Evolutionary conservation across 2,888 invertebrate species (phyloP).

Genomic region (Troides helena): DNA sequence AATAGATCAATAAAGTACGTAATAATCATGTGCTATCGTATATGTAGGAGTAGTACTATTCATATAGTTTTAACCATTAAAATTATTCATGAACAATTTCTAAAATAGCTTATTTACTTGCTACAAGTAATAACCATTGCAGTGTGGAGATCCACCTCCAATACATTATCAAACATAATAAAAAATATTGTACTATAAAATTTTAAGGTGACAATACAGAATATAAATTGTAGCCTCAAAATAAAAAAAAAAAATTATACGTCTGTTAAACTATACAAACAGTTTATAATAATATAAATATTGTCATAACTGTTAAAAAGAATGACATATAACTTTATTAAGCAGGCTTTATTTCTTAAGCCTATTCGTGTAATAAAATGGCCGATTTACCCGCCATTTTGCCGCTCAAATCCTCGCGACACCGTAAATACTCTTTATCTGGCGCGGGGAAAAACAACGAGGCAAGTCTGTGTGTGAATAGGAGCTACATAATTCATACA

Average conservation of each 20-base stretch:
- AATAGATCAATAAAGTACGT: no score
- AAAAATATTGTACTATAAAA: no score
- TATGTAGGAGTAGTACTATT: no score
- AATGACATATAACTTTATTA: slow-evolving; percentile 1
- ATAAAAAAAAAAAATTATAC: neutral
- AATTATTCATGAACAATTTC: no score
- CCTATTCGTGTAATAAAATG: slow-evolving; percentile 30
- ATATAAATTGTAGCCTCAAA: neutral
- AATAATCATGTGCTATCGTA: no score
- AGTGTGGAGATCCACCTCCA: no score
- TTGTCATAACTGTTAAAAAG: neutral
- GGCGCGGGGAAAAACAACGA: slow-evolving; percentile 18
- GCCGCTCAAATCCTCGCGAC: slow-evolving; percentile 27
- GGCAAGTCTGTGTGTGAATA: slow-evolving; percentile 14
- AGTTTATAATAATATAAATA: neutral
- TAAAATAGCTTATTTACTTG: no score
- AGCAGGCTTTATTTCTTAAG: slow-evolving; percentile 28
- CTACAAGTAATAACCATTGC: no score
- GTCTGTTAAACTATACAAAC: neutral
- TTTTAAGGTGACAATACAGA: neutral
- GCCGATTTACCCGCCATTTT: slow-evolving; percentile 29
- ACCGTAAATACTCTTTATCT: slow-evolving; percentile 27
- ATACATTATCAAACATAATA: no score
- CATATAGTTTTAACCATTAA: no score
- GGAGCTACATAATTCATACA: slow-evolving; percentile 11